Evolutionary conservation across 2,888 invertebrate species (phyloP), one percentile per base, ranked within the genome.

Genomic region (Platypus cylindrus): DNA sequence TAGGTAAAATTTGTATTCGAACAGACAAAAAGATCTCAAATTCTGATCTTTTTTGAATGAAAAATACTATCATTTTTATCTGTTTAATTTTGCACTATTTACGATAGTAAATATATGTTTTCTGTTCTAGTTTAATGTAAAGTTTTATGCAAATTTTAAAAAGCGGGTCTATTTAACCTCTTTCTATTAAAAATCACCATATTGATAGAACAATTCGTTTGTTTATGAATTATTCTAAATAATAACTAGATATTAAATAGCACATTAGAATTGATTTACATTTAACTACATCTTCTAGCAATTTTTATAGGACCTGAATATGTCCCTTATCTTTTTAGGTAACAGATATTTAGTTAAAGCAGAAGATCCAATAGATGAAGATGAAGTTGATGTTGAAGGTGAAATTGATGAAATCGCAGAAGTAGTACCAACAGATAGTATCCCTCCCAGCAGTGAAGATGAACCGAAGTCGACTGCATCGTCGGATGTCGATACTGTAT

Each of bases 401-500:
- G 77, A 77, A 51, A 70, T 69, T 14, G 77, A 76, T 41, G 59
- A 60, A 36, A n/a, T n/a, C n/a, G 57, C 53, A 34, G 71, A 69
- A 54, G 69, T 64, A 50, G 70, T 71, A 8, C 24, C 39, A 13
- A 38, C 37, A 25, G 42, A 39, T 29, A 34, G 9, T 24, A 30
- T 30, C 8, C 70, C 68, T 35, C 68, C 71, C 49, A 71, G 69
- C 26, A 73, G 73, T 41, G 75, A 73, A 30, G 78, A 78, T 17
- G 76, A 75, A 45, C 71, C 71, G 48, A 71, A 73, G 41, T 70
- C 71, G 2, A 75, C 73, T 44, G 78, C 87, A 3, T 93, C 94
- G 0, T 83, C 86, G 28, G 84, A 94, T 66, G 87, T 89, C 3
- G 90, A 93, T 51, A 87, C 94, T 0, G 81, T 78, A 11, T 75